Evolutionary conservation across 2,113 vertebrate genomes (phyloP).

Genomic region (Salvelinus namaycush): DNA sequence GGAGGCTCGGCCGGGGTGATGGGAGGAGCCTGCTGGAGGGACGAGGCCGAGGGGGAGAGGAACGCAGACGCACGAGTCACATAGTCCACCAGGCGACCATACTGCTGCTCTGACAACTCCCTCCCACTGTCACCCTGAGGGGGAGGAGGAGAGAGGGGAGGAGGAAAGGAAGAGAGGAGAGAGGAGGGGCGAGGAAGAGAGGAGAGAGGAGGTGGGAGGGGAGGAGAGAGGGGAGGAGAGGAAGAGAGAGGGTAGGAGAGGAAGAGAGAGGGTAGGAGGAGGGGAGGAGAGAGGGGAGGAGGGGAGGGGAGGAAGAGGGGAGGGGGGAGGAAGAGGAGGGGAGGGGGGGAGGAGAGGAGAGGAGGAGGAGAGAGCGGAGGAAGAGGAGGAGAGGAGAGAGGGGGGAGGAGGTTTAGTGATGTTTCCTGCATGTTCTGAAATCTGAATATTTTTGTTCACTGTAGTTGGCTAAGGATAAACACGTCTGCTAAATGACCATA

Average conservation of each 20-base stretch:
- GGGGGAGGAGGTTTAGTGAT: no score
- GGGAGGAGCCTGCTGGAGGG: constrained; percentile 57
- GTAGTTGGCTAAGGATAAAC: no score
- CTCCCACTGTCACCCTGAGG: constrained; percentile 82
- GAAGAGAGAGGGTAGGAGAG: background rate
- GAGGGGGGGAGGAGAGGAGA: no score
- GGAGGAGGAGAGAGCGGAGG: constrained; percentile 6
- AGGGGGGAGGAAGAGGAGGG: constrained; percentile 33
- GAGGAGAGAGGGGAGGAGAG: constrained; percentile 25
- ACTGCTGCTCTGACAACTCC: constrained; percentile 93
- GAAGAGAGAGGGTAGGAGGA: no score
- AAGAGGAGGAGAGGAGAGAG: constrained; percentile 6
- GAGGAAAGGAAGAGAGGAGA: no score
- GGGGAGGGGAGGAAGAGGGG: no score
- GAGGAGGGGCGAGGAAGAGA: rapidly evolving
- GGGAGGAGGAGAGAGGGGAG: background rate
- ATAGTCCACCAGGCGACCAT: constrained; percentile 90
- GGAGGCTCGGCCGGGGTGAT: constrained; percentile 75
- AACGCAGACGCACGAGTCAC: constrained; percentile 81
- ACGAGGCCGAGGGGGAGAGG: constrained; percentile 65
- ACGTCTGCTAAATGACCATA: no score
- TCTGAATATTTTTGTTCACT: no score
- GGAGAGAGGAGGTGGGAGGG: constrained; percentile 6
- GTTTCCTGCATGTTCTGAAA: no score
- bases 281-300: no score